Evolutionary conservation across 2,888 invertebrate genomes (phyloP).

Genomic region (Alloplasta piceator): DNA sequence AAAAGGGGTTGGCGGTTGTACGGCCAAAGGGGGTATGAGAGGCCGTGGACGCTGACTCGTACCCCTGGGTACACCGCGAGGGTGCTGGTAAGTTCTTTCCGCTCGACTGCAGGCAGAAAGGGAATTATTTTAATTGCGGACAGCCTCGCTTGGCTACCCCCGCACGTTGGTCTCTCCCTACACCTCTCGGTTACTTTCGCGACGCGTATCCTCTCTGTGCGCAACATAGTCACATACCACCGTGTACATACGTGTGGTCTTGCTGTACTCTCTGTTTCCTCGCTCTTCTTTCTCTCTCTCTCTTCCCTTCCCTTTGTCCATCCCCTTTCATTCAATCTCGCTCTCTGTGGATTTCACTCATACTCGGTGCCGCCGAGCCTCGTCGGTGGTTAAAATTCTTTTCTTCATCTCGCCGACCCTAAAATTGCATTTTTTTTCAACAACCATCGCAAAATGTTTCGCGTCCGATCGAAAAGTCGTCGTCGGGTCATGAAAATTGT

Average conservation of each 20-base stretch:
- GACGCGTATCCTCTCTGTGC: constrained; percentile 46
- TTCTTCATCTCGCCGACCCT: constrained; percentile 3
- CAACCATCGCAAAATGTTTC: constrained; percentile 21
- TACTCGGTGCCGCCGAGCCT: constrained; percentile 62
- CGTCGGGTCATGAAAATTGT: too few species aligned
- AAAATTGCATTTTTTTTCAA: constrained; percentile 41
- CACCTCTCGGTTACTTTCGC: constrained; percentile 52
- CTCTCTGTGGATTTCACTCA: constrained; percentile 67
- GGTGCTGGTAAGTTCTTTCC: constrained; percentile 83
- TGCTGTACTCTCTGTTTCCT: constrained; percentile 57
- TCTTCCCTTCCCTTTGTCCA: constrained; percentile 63
- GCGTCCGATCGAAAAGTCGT: constrained; percentile 46
- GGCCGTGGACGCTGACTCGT: constrained; percentile 57
- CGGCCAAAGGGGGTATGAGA: constrained; percentile 54
- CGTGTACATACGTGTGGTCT: constrained; percentile 21
- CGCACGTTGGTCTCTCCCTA: constrained; percentile 64
- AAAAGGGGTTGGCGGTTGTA: constrained; percentile 52
- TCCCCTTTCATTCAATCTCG: constrained; percentile 63
- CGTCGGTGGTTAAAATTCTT: constrained; percentile 49
- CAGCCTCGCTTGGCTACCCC: constrained; percentile 82
- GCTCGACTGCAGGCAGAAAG: constrained; percentile 83
- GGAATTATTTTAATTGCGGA: constrained; percentile 84
- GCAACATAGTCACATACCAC: constrained; percentile 26
- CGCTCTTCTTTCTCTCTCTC: constrained; percentile 66
- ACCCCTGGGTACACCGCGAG: constrained; percentile 76